Evolutionary conservation across 2,888 invertebrate genomes (phyloP), one percentile per base, ranked within the genome.

Genomic region (Leucoptera coffeella): DNA sequence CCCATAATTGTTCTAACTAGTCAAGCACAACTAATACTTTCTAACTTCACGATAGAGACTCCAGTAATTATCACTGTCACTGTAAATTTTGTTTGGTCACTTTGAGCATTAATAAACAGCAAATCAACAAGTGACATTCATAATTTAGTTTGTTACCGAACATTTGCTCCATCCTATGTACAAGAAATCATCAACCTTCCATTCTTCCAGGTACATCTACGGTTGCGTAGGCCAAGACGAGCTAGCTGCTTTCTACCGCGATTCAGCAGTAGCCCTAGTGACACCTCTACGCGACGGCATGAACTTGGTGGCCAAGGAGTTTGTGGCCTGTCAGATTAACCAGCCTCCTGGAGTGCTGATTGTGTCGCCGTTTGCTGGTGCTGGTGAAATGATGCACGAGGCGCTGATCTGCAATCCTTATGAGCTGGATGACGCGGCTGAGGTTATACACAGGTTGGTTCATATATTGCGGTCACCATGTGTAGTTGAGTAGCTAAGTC

Each of bases 301-400:
- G 91, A 92, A 92, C 57, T 73, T 92, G 28, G 91, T 92, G 0
- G 91, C 91, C 5, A 92, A 92, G 50, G 92, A 92, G 52, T 92
- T 89, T 47, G 91, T 91, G 2, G 92, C 92, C 2, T 91, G 91
- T 44, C 90, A 92, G 57, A 89, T 90, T 17, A 89, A 89, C 42
- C 77, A 77, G 13, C 82, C 85, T 0, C 89, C 85, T 0, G 92
- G 92, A 3, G 91, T 92, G 1, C 58, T 92, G 19, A 85, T 92
- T 26, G 82, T 92, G 6, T 91, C 91, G 0, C 91, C 91, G 0
- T 92, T 92, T 47, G 91, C 92, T 29, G 92, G 92, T 1, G 91
- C 92, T 4, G 90, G 90, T 1, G 90, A 91, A 54, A 90, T 87
- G 75, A 91, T 92, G 91, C 90, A 90, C 57, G 91, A 92, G 50